Evolutionary conservation across 2,113 vertebrate species (phyloP), one percentile per base, ranked within the genome.

Genomic region (Notarius lentiginosus): DNA sequence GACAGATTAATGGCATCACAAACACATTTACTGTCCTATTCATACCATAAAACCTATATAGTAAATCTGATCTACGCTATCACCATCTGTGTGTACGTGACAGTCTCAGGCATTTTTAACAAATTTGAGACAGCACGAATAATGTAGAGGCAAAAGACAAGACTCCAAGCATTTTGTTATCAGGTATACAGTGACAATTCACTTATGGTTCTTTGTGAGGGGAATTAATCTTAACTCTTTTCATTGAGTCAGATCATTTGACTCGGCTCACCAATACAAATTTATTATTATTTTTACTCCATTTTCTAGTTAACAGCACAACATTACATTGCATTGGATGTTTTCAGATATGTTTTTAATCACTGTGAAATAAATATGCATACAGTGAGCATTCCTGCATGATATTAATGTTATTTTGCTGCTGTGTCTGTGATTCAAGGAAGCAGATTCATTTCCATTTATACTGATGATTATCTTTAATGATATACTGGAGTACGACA

Each of bases 21-120:
- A 66, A 30, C 65, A 70, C 63, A 83, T 83, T 83, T 83, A 41
- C 41, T 41, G 70, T 41, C 68, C 30, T 30, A 18, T 30, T 12
- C 12, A 17, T 7, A 30, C n/a, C 11, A 18, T 41, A 70, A 7
- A 70, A 18, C 66, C 1, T 70, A 72, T 41, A 41, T 12, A 66
- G 63, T 66, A 63, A 63, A 63, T 66, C 24, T 66, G 27, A 11
- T 27, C 10, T 27, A 27, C n/a, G 0, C 2, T 66, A 12, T n/a
- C 9, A 11, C 24, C 24, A n/a, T n/a, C 22, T 63, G 60, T 24
- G 22, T 63, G 58, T 7, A 7, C 7, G 18, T 22, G 18, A 20
- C 17, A 20, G 6, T 61, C 18, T 27, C 9, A n/a, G 22, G 24
- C 7, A 24, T 63, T 2, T 58, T 63, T 65, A 27, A 65, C 24